phyloP scores from a whole-genome alignment of 1,140 invertebrate genomes.

The Listronotus bonariensis region DNA sequence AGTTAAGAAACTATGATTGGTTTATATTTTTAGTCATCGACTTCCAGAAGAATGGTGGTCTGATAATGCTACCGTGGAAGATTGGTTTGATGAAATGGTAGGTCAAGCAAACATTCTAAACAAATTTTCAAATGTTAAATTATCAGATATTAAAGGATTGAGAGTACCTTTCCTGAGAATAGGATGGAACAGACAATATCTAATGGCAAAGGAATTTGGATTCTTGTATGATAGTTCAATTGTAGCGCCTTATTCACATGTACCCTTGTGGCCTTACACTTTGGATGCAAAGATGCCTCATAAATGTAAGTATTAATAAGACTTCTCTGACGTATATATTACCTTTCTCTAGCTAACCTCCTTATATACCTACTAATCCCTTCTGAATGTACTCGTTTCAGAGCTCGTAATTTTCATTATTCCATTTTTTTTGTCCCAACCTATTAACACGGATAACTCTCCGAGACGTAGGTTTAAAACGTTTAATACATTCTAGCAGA shows the following conservation, averaged over 20 bases:
- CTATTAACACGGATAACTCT: too few species aligned
- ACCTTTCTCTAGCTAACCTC: too few species aligned
- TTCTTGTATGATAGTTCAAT: conserved; percentile 83
- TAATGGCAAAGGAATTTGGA: conserved; percentile 88
- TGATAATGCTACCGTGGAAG: conserved; percentile 81
- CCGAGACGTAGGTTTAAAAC: too few species aligned
- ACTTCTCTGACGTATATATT: too few species aligned
- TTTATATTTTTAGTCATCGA: conserved; percentile 64
- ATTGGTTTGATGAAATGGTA: conserved; percentile 90
- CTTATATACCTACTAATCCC: too few species aligned
- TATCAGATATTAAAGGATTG: conserved; percentile 79
- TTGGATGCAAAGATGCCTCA: conserved; percentile 79
- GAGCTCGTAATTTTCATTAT: too few species aligned
- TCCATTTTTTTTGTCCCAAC: too few species aligned
- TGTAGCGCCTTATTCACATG: conserved; percentile 71
- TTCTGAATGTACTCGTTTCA: too few species aligned
- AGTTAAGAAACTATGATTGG: too few species aligned
- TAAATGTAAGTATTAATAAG: conserved; percentile 56
- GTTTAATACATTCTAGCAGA: too few species aligned
- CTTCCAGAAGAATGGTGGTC: conserved; percentile 85
- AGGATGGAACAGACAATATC: conserved; percentile 86
- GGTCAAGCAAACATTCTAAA: conserved; percentile 85
- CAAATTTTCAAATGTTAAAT: conserved; percentile 73
- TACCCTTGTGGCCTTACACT: conserved; percentile 85
- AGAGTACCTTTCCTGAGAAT: conserved; percentile 78